Conservation (phyloP, 2,113 vertebrate genomes). For the Ibidorhyncha struthersii region DNA sequence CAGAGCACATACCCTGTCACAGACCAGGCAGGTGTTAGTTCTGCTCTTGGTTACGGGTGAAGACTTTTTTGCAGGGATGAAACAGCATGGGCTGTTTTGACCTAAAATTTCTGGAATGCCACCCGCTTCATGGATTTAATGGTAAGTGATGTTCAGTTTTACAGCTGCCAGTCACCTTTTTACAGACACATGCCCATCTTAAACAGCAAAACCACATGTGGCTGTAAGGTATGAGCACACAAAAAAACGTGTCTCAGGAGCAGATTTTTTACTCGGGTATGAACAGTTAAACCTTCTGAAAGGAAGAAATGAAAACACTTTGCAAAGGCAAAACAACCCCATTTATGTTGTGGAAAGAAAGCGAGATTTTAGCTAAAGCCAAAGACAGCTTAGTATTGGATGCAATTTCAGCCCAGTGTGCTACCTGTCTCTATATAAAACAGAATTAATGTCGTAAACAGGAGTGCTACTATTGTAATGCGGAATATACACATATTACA, state of each 20-base stretch:
- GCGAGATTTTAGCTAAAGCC: neutral
- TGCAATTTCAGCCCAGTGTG: neutral
- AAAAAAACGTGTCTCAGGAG: neutral
- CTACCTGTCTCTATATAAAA: neutral
- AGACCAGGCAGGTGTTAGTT: neutral
- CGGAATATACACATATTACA: no score
- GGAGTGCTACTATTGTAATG: neutral
- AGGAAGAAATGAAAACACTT: neutral
- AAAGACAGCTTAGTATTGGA: neutral
- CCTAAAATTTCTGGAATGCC: neutral
- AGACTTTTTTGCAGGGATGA: neutral
- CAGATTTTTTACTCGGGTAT: neutral
- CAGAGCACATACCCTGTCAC: neutral
- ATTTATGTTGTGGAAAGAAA: neutral
- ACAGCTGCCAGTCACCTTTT: neutral
- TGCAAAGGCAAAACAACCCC: neutral
- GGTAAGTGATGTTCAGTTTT: neutral
- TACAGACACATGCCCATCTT: neutral
- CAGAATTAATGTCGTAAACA: neutral
- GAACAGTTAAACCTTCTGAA: neutral
- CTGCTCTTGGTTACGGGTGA: neutral
- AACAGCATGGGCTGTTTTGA: neutral
- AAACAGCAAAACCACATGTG: neutral
- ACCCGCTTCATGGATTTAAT: neutral
- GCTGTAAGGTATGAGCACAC: neutral